Evolutionary conservation across 2,113 vertebrate genomes (phyloP).

Genomic region (Pseudorasbora parva): DNA sequence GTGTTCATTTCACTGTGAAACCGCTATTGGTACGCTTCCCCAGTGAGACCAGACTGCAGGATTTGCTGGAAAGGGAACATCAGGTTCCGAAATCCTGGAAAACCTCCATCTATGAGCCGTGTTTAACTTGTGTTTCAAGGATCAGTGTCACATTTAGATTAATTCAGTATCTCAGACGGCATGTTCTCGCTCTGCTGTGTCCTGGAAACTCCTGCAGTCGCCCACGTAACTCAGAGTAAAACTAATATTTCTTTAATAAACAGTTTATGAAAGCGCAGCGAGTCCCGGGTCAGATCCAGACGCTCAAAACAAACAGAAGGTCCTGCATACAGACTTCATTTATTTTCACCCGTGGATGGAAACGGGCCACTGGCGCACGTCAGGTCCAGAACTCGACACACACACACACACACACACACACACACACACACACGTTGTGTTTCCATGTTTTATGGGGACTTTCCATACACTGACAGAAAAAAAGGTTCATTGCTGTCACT

Average conservation of each 20-base stretch:
- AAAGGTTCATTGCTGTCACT: too few species aligned
- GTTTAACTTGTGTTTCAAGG: background rate
- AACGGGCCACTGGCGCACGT: background rate
- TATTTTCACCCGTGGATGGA: conserved; percentile 35
- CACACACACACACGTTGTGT: too few species aligned
- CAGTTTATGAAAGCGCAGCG: conserved; percentile 20
- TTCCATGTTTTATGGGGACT: too few species aligned
- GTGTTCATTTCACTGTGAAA: too few species aligned
- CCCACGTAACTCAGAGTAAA: background rate
- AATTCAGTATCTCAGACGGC: background rate
- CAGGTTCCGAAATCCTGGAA: too few species aligned
- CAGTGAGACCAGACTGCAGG: too few species aligned
- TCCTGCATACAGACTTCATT: conserved; percentile 26
- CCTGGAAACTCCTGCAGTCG: background rate
- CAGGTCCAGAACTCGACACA: too few species aligned
- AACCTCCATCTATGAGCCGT: background rate
- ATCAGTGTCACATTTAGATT: background rate
- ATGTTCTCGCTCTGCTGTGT: background rate
- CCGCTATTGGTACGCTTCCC: too few species aligned
- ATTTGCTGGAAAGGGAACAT: background rate
- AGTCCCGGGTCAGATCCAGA: conserved; percentile 27
- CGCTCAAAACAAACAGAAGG: conserved; percentile 48
- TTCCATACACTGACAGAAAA: too few species aligned
- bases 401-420: background rate
- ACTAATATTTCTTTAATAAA: conserved; percentile 1